These are phyloP conservation scores for Arctocebus calabarensis DNA, from an alignment of 2,797 vertebrate species.

Conservation along the genomic window DNA sequence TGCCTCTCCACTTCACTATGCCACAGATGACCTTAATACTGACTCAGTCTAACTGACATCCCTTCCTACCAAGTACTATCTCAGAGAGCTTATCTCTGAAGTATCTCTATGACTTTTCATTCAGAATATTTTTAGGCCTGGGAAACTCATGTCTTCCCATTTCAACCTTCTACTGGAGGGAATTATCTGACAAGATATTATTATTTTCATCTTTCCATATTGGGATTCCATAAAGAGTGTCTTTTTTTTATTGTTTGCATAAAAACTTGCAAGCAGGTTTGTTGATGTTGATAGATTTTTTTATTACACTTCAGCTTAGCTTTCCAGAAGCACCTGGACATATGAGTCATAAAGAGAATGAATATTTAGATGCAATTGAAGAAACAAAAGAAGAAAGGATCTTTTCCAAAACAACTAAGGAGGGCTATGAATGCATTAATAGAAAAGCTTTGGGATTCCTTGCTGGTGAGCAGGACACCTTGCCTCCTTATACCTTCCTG, in stretches of 20 bases:
- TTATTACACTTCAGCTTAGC: not conserved
- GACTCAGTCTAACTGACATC: not conserved
- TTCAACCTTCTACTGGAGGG: not conserved
- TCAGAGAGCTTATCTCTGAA: not conserved
- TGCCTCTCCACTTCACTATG: not conserved
- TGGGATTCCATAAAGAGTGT: not conserved
- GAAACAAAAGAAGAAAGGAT: not conserved
- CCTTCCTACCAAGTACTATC: not conserved
- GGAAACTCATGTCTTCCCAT: not conserved
- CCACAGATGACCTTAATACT: not conserved
- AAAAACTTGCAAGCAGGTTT: not conserved
- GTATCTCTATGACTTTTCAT: not conserved
- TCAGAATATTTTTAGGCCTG: not conserved
- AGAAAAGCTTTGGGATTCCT: not conserved
- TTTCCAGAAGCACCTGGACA: not conserved
- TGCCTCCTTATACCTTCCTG: not conserved
- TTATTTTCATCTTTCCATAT: not conserved
- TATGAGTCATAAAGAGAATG: not conserved
- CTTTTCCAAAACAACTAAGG: not conserved
- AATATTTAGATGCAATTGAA: not conserved
- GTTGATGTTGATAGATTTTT: not conserved
- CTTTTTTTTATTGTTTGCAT: not conserved
- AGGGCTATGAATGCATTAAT: not conserved
- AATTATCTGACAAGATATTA: not conserved
- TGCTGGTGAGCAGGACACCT: not conserved